These are phyloP conservation scores for Bergia sp. DNA, from an alignment of 92 coral and sea anemone species.

Conservation along the genomic window DNA sequence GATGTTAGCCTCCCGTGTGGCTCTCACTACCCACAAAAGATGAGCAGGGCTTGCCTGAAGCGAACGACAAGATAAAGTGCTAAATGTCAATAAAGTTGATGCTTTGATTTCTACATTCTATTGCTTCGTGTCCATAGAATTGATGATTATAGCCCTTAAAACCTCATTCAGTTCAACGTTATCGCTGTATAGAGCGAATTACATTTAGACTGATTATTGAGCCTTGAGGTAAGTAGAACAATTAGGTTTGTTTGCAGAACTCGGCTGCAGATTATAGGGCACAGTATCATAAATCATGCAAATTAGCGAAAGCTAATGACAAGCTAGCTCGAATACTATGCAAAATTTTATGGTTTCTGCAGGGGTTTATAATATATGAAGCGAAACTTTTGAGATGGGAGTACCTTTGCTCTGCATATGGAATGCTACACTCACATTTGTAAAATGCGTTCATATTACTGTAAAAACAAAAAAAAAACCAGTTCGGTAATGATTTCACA, in stretches of 20 bases:
- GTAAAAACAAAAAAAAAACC: not conserved
- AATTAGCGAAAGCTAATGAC: not conserved
- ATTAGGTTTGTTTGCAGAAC: not conserved
- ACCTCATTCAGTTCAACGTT: not conserved
- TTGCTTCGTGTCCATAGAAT: not conserved
- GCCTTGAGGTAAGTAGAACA: not conserved
- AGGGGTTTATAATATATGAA: not conserved
- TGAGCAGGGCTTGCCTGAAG: not conserved
- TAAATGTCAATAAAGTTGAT: not conserved
- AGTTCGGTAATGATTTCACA: not conserved
- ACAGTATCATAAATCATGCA: not conserved
- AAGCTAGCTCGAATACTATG: not conserved
- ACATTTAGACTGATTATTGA: not conserved
- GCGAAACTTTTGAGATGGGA: not conserved
- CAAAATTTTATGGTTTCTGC: not conserved
- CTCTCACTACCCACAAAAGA: not conserved
- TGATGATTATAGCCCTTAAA: not conserved
- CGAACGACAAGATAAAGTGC: not conserved
- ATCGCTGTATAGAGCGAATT: not conserved
- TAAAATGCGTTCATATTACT: too few species aligned
- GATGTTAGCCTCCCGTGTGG: not conserved
- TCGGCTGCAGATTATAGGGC: not conserved
- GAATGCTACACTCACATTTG: not conserved
- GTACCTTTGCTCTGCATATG: too few species aligned
- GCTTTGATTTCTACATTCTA: not conserved